These are phyloP conservation scores for Drosophila biarmipes DNA, from an alignment of 1,140 invertebrate genomes.

Conservation along the genomic window DNA sequence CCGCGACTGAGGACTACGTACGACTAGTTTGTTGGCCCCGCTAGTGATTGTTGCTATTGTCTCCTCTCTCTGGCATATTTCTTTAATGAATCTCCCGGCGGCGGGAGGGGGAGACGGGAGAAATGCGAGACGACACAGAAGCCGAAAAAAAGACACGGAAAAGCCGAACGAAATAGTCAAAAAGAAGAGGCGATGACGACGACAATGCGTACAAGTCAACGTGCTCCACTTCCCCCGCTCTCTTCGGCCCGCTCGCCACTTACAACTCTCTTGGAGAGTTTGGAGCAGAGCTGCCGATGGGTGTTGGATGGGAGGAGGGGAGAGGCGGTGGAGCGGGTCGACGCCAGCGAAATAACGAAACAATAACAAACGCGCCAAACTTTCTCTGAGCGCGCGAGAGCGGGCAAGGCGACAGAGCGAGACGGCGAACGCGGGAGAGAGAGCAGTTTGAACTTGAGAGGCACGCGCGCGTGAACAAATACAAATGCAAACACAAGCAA, in stretches of 20 bases:
- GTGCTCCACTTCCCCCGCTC: constrained; percentile 51
- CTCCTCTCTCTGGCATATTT: constrained; percentile 70
- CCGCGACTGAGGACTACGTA: constrained; percentile 5
- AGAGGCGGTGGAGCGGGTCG: constrained; percentile 28
- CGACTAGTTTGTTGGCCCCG: constrained; percentile 62
- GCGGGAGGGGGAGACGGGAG: constrained; percentile 18
- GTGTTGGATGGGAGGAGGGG: neutral
- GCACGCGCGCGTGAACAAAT: constrained; percentile 81
- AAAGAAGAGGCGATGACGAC: constrained; percentile 40
- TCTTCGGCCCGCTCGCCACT: neutral
- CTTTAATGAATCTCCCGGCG: constrained; percentile 75
- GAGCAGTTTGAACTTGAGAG: constrained; percentile 71
- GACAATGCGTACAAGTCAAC: constrained; percentile 66
- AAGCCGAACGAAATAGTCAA: constrained; percentile 51
- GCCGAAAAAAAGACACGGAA: constrained; percentile 32
- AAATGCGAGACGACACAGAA: constrained; percentile 22
- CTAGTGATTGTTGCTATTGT: constrained; percentile 54
- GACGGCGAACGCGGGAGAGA: constrained; percentile 17
- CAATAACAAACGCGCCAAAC: constrained; percentile 82
- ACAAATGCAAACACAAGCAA: constrained; percentile 70
- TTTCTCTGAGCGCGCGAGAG: constrained; percentile 63
- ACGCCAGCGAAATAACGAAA: constrained; percentile 79
- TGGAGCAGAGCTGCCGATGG: constrained; percentile 5
- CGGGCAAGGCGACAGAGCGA: constrained; percentile 26
- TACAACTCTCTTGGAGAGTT: constrained; percentile 25